Evolutionary conservation across 2,113 vertebrate species (phyloP).

Genomic region (Ancistrus triradiatus): DNA sequence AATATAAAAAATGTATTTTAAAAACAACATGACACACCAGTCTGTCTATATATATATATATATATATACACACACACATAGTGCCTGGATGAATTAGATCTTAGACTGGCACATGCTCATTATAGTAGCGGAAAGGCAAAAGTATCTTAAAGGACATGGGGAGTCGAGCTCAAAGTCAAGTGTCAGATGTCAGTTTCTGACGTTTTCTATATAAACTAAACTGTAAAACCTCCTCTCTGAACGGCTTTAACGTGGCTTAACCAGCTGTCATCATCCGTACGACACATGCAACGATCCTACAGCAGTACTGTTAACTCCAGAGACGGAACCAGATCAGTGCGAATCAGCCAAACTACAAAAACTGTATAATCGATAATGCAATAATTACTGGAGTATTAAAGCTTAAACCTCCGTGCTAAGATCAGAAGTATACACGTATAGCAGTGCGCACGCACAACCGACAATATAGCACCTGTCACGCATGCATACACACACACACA

Average conservation of each 20-base stretch:
- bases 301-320: background rate
- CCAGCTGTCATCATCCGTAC: slow-evolving; percentile 4
- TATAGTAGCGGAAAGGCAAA: no score
- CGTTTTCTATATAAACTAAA: background rate
- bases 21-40: no score
- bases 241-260: background rate
- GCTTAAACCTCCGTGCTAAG: no score
- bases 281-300: background rate
- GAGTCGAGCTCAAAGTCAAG: background rate
- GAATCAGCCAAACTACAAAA: no score
- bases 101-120: no score
- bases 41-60: no score
- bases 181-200: background rate
- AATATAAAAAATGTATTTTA: no score
- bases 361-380: no score
- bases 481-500: slow-evolving; percentile 23
- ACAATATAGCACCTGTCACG: background rate
- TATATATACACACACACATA: no score
- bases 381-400: no score
- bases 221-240: background rate
- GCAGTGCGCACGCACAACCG: background rate
- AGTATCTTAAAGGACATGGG: background rate
- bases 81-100: no score
- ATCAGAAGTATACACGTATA: background rate
- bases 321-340: background rate